Conservation (phyloP, 2,888 invertebrate genomes). For the Drosophila longiperda region DNA sequence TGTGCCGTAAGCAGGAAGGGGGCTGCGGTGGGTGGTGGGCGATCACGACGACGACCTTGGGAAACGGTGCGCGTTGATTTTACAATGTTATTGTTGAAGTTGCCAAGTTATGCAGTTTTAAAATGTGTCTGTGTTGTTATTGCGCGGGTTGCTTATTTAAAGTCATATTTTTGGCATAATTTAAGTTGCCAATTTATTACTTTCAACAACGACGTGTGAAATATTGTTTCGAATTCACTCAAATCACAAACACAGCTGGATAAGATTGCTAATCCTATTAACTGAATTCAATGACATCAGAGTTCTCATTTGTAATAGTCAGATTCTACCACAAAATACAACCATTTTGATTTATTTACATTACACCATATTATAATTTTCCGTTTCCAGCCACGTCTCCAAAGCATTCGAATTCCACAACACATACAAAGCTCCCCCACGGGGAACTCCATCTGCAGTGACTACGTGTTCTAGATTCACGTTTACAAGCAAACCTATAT, state of each 20-base stretch:
- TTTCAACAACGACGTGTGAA: constrained; percentile 69
- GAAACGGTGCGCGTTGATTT: constrained; percentile 49
- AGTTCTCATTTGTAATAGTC: neutral
- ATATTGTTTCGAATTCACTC: constrained; percentile 38
- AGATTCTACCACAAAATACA: neutral
- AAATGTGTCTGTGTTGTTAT: constrained; percentile 29
- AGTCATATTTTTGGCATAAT: constrained; percentile 58
- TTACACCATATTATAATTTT: neutral
- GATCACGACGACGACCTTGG: constrained; percentile 50
- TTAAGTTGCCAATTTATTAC: constrained; percentile 67
- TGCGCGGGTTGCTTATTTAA: constrained; percentile 35
- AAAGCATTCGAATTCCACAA: constrained; percentile 1
- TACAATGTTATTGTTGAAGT: constrained; percentile 68
- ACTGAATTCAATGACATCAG: neutral
- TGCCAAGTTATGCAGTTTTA: constrained; percentile 74
- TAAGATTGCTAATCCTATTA: neutral
- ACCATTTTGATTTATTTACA: neutral
- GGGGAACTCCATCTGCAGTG: neutral
- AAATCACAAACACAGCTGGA: constrained; percentile 9
- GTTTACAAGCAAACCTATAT: neutral
- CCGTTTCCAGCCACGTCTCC: constrained; percentile 1
- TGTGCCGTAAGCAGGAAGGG: constrained; percentile 18
- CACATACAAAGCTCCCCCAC: neutral
- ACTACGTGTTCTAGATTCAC: constrained; percentile 8
- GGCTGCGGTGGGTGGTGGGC: neutral